Evolutionary conservation across 2,888 invertebrate species (phyloP).

Genomic region (Uloborus plumipes): DNA sequence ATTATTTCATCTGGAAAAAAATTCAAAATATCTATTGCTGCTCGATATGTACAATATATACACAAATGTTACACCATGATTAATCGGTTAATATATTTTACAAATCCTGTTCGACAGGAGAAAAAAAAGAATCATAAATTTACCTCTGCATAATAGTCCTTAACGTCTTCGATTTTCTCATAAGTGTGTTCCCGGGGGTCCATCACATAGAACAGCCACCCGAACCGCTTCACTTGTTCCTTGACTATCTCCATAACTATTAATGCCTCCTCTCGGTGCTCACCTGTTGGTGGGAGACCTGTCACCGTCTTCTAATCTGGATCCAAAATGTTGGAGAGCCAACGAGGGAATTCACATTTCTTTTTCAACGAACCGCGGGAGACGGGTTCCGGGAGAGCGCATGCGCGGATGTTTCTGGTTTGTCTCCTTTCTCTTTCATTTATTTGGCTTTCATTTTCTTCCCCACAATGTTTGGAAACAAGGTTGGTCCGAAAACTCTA

Average conservation of each 20-base stretch:
- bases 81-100: no score
- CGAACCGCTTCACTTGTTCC: slow-evolving; percentile 42
- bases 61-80: neutral
- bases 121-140: slow-evolving; percentile 8
- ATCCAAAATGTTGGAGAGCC: neutral
- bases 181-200: slow-evolving; percentile 54
- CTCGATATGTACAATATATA: no score
- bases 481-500: no score
- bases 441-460: no score
- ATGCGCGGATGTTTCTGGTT: slow-evolving; percentile 12
- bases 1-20: no score
- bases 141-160: slow-evolving; percentile 68
- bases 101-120: no score
- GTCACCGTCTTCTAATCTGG: neutral
- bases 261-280: neutral
- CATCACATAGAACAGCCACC: slow-evolving; percentile 65
- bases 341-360: slow-evolving; percentile 1
- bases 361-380: slow-evolving; percentile 29
- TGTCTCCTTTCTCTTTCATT: no score
- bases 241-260: slow-evolving; percentile 18
- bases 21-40: no score
- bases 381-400: slow-evolving; percentile 5
- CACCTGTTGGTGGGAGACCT: neutral
- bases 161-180: slow-evolving; percentile 56
- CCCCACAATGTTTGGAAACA: no score